These are phyloP conservation scores for Yponomeuta malinellus DNA, from an alignment of 2,888 invertebrate species.

Conservation along the genomic window DNA sequence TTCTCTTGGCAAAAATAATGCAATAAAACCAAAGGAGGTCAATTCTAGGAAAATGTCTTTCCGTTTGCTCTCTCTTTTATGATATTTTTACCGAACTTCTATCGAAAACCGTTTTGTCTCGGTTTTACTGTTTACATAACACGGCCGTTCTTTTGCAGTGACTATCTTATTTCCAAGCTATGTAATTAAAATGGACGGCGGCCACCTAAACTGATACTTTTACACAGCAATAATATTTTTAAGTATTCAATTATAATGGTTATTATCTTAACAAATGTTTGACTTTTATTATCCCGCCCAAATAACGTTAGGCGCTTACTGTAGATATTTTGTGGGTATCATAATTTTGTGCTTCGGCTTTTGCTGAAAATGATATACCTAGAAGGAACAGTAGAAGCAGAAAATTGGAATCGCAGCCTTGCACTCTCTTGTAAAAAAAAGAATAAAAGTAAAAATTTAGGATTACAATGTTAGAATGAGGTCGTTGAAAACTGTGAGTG, in stretches of 20 bases:
- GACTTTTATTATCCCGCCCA: neutral
- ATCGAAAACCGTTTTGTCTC: conserved; percentile 7
- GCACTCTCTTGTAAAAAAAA: too few species aligned
- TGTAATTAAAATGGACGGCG: neutral
- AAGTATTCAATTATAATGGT: neutral
- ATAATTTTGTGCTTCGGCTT: too few species aligned
- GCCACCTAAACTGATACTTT: too few species aligned
- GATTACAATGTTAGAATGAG: too few species aligned
- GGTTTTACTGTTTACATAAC: neutral
- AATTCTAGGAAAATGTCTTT: conserved; percentile 3
- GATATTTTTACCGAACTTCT: conserved; percentile 9
- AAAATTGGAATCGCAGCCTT: too few species aligned
- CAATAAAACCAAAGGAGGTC: conserved; percentile 12
- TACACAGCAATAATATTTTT: neutral
- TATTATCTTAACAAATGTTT: neutral
- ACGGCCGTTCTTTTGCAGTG: neutral
- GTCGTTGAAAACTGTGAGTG: too few species aligned
- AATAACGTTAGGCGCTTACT: too few species aligned
- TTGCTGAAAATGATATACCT: too few species aligned
- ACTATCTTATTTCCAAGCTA: neutral
- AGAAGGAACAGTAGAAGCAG: too few species aligned
- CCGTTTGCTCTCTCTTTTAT: conserved; percentile 11
- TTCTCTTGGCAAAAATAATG: conserved; percentile 13
- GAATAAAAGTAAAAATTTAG: too few species aligned
- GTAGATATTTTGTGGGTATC: too few species aligned